Percentiles rank a stretch among this genome's conserved stretches.
These are phyloP conservation scores for Riparia riparia DNA, from an alignment of 2,113 vertebrate species.

Conservation along the genomic window DNA sequence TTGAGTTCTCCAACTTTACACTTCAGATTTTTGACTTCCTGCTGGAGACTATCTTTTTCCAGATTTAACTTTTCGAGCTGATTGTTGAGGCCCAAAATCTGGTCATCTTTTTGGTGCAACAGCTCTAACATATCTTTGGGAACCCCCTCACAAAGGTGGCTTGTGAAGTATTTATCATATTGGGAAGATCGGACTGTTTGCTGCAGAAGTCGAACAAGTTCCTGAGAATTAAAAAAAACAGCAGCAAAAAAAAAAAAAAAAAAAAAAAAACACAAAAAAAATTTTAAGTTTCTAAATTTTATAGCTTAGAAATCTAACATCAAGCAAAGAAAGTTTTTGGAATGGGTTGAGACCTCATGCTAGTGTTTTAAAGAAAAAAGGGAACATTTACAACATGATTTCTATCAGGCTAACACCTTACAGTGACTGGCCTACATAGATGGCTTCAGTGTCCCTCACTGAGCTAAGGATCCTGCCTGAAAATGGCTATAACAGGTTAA, in stretches of 20 bases:
- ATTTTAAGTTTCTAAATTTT: not conserved
- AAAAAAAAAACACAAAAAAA: not conserved
- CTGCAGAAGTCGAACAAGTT: constrained; percentile 93
- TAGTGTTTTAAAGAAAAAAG: not conserved
- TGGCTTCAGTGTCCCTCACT: not conserved
- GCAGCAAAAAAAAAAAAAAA: not conserved
- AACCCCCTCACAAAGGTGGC: constrained; percentile 38
- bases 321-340: not conserved
- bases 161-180: constrained; percentile 80
- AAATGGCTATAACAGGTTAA: not conserved
- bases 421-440: not conserved
- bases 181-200: constrained; percentile 93
- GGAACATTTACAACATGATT: not conserved
- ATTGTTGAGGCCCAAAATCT: constrained; percentile 86
- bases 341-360: not conserved
- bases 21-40: constrained; percentile 87
- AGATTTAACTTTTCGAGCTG: constrained; percentile 87
- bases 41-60: constrained; percentile 89
- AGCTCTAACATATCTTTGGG: constrained; percentile 70
- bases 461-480: not conserved
- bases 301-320: not conserved
- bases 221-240: constrained; percentile 71
- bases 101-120: constrained; percentile 85
- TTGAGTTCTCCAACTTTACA: constrained; percentile 89
- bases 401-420: not conserved